These are phyloP conservation scores for Garra rufa DNA, from an alignment of 2,113 vertebrate species.

Conservation along the genomic window DNA sequence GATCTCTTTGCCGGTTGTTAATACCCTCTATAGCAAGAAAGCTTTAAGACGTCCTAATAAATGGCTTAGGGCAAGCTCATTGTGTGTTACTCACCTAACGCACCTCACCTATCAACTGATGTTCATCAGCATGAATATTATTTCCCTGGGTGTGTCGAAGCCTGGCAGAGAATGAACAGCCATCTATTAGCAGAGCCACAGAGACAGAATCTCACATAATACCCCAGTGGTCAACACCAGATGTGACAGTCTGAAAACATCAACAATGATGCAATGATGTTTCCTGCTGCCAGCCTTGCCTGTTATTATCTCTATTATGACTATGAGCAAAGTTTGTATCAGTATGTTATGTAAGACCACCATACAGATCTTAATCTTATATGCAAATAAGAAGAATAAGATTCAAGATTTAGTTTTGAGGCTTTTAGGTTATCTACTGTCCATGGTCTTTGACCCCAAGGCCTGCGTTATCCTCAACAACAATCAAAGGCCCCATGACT, in stretches of 20 bases:
- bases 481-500: not conserved
- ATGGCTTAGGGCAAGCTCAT: not conserved
- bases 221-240: conserved; percentile 36
- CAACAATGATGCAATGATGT: conserved; percentile 34
- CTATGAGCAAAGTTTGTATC: not conserved
- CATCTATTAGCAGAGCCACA: not conserved
- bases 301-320: not conserved
- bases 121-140: conserved; percentile 2
- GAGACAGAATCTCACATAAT: conserved; percentile 14
- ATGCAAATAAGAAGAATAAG: not conserved
- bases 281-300: conserved; percentile 5
- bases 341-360: not conserved
- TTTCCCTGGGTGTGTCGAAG: not conserved
- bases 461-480: not conserved
- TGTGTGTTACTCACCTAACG: not conserved
- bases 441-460: not conserved
- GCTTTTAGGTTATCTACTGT: not conserved
- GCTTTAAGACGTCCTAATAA: not conserved
- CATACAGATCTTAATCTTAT: not conserved
- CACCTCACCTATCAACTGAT: not conserved
- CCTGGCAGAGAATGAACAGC: not conserved
- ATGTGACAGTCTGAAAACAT: conserved; percentile 33
- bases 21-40: not conserved
- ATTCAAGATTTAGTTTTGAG: not conserved
- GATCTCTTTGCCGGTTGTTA: not conserved